phyloP scores from a whole-genome alignment of 1,140 invertebrate species.

The Diachasma alloeum region DNA sequence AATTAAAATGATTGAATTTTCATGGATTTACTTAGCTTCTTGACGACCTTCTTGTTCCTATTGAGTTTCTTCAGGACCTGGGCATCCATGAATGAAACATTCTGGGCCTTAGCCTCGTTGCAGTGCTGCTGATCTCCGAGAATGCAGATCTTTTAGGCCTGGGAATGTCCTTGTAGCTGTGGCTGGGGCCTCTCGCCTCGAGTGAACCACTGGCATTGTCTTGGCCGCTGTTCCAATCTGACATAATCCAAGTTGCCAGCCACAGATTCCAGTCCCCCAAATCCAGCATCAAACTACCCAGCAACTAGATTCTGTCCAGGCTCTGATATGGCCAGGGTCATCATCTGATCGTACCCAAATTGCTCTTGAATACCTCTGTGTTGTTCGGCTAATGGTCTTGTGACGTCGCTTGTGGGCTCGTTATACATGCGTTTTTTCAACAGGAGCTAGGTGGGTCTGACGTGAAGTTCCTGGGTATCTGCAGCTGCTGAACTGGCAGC shows the following conservation, averaged over 20 bases:
- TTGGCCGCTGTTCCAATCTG: too few species aligned
- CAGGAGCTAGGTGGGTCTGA: conserved; percentile 46
- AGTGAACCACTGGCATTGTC: too few species aligned
- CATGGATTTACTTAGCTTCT: conserved; percentile 85
- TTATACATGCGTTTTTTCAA: conserved; percentile 61
- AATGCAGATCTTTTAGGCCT: conserved; percentile 96
- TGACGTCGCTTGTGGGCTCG: conserved; percentile 40
- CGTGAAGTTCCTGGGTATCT: conserved; percentile 49
- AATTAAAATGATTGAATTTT: too few species aligned
- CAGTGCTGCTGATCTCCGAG: conserved; percentile 99
- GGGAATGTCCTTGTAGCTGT: conserved; percentile 98
- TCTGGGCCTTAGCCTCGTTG: conserved; percentile 96
- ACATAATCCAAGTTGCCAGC: too few species aligned
- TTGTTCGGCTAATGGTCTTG: conserved; percentile 40
- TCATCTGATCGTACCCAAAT: conserved; percentile 55
- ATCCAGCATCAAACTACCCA: too few species aligned
- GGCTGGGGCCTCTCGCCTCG: too few species aligned
- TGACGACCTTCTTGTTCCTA: conserved; percentile 99
- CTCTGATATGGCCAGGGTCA: conserved; percentile 48
- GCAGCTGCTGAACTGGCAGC: conserved; percentile 20
- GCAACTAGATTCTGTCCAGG: too few species aligned
- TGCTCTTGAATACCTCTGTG: conserved; percentile 44
- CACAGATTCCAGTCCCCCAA: too few species aligned
- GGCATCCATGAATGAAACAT: conserved; percentile 95
- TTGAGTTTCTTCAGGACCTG: conserved; percentile 99